Conservation (phyloP, 2,797 vertebrate genomes). For the Tokudaia tokunoshimensis region DNA sequence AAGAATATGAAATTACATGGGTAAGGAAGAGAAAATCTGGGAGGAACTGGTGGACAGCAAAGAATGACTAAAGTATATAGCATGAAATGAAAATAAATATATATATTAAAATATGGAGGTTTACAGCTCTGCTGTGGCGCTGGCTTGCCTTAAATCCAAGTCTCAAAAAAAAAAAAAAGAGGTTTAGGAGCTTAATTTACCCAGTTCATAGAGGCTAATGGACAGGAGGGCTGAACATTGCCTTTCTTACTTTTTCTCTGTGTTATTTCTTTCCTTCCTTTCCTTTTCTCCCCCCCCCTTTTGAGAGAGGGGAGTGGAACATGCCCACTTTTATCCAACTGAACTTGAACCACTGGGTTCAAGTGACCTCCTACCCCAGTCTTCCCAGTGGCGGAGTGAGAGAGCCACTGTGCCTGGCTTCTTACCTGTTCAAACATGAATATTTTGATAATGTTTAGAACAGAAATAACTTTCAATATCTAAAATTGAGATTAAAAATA, state of each 20-base stretch:
- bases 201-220: background rate
- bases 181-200: background rate
- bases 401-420: background rate
- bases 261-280: no score
- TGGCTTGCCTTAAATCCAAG: background rate
- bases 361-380: background rate
- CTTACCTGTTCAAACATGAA: background rate
- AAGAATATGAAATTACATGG: background rate
- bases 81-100: background rate
- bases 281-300: background rate
- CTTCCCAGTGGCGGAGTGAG: background rate
- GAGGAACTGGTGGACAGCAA: background rate
- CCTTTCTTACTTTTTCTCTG: background rate
- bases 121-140: background rate
- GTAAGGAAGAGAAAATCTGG: background rate
- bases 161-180: background rate
- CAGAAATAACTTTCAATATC: slow-evolving; percentile 39
- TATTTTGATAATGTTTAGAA: slow-evolving; percentile 6
- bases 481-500: slow-evolving; percentile 21
- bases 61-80: background rate
- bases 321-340: background rate
- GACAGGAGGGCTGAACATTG: background rate
- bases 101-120: background rate
- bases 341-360: background rate
- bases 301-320: no score